These are phyloP conservation scores for Tamias sibiricus DNA, from an alignment of 2,113 vertebrate genomes.

Conservation along the genomic window DNA sequence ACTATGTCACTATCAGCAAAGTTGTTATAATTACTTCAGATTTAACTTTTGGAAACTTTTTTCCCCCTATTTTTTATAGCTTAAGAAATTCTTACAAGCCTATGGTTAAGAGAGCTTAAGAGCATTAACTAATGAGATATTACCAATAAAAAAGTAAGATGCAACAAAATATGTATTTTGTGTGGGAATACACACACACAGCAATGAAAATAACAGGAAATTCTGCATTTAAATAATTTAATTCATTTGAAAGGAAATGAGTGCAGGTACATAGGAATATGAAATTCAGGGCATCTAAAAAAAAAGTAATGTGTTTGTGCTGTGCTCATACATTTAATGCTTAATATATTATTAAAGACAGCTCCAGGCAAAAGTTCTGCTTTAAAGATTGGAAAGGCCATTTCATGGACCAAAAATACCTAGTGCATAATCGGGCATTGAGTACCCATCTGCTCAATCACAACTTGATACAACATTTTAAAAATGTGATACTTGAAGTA, in stretches of 20 bases:
- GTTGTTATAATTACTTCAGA: background rate
- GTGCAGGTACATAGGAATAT: background rate
- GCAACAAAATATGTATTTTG: background rate
- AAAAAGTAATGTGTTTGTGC: background rate
- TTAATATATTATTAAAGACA: constrained; percentile 71
- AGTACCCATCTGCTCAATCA: background rate
- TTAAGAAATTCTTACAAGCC: background rate
- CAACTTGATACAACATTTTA: background rate
- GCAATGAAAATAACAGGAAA: background rate
- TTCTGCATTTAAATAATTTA: background rate
- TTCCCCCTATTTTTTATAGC: background rate
- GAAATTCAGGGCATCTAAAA: constrained; percentile 44
- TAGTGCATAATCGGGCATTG: background rate
- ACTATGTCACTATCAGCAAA: background rate
- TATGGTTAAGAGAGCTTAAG: background rate
- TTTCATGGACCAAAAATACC: constrained; percentile 12
- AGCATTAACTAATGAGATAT: background rate
- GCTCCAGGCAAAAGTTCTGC: constrained; percentile 42
- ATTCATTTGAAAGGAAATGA: constrained; percentile 1
- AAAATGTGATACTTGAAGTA: background rate
- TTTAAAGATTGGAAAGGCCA: constrained; percentile 14
- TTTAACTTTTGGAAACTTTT: background rate
- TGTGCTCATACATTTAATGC: background rate
- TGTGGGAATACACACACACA: background rate
- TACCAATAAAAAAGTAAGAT: background rate